These are phyloP conservation scores for Ellobium chinense DNA, from an alignment of 2,888 invertebrate species.

Conservation along the genomic window DNA sequence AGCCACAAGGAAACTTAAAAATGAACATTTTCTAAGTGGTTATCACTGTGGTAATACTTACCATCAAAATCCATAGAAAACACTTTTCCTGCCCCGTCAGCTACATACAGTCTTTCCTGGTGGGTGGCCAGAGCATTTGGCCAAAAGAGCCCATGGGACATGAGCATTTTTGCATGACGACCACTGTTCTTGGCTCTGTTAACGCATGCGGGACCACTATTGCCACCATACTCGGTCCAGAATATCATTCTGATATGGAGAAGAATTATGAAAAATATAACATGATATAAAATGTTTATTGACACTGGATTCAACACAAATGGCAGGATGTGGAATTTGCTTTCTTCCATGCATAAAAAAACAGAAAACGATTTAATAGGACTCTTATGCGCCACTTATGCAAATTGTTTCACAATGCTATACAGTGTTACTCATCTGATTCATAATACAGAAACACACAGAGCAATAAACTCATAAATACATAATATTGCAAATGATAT, in stretches of 20 bases:
- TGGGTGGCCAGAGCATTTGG: slow-evolving; percentile 65
- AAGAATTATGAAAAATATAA: background rate
- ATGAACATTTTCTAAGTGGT: too few species aligned
- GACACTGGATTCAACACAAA: too few species aligned
- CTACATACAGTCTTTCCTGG: slow-evolving; percentile 63
- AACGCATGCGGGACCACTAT: slow-evolving; percentile 57
- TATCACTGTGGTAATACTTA: slow-evolving; percentile 51
- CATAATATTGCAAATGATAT: too few species aligned
- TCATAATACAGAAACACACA: too few species aligned
- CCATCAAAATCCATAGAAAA: slow-evolving; percentile 64
- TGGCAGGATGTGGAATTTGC: background rate
- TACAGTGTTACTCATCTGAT: too few species aligned
- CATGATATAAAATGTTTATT: background rate
- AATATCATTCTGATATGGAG: slow-evolving; percentile 61
- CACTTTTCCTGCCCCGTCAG: slow-evolving; percentile 64
- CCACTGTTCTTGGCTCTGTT: slow-evolving; percentile 60
- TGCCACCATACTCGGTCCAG: slow-evolving; percentile 67
- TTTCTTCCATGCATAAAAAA: too few species aligned
- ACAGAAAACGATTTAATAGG: background rate
- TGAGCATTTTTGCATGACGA: slow-evolving; percentile 55
- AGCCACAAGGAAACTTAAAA: too few species aligned
- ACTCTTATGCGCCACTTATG: too few species aligned
- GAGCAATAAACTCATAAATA: too few species aligned
- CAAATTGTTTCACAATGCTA: too few species aligned
- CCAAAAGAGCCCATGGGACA: slow-evolving; percentile 59